phyloP scores from a whole-genome alignment of 2,888 invertebrate genomes.

The Plebejus anna region DNA sequence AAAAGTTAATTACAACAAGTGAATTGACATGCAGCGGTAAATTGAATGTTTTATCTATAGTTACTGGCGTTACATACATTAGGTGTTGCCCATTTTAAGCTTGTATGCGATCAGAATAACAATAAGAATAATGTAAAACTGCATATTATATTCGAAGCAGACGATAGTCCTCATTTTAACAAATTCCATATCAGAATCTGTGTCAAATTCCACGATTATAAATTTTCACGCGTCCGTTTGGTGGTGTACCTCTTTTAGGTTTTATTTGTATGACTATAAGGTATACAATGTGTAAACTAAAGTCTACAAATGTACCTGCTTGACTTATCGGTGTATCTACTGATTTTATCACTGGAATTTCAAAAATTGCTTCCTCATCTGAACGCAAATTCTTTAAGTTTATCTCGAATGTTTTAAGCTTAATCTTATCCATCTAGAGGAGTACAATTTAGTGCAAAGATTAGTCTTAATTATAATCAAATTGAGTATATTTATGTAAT shows the following conservation, averaged over 20 bases:
- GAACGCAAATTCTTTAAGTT: neutral
- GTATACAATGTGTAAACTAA: neutral
- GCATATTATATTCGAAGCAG: conserved; percentile 8
- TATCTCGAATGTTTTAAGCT: neutral
- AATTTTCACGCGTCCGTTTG: conserved; percentile 33
- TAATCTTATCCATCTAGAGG: neutral
- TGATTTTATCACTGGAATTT: neutral
- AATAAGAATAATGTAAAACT: neutral
- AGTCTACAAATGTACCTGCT: neutral
- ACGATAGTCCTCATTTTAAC: conserved; percentile 31
- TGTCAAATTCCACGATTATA: conserved; percentile 34
- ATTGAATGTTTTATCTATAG: neutral
- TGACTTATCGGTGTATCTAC: conserved; percentile 5
- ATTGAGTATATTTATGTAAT: too few relatives aligned
- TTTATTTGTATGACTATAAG: neutral
- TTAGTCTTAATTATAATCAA: too few relatives aligned
- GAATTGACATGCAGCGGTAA: neutral
- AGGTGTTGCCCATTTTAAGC: neutral
- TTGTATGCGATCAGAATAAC: neutral
- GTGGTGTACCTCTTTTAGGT: neutral
- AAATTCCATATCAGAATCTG: conserved; percentile 32
- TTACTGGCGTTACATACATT: neutral
- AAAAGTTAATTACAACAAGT: neutral
- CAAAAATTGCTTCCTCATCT: neutral
- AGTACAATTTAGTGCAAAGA: too few relatives aligned